These are phyloP conservation scores for Aphelinus atriplicis DNA, from an alignment of 1,140 invertebrate species.

Conservation along the genomic window DNA sequence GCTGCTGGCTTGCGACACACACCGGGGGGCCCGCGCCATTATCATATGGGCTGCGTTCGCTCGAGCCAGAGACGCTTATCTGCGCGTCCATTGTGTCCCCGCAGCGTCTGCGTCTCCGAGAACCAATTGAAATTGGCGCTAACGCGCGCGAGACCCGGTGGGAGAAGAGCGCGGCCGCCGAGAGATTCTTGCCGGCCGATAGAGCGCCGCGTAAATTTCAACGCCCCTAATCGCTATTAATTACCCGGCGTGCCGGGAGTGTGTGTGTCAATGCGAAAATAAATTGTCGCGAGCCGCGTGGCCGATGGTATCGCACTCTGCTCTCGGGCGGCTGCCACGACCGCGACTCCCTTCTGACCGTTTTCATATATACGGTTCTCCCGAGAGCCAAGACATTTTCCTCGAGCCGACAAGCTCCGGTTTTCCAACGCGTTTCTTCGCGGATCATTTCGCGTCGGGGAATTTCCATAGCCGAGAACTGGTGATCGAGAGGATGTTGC, in stretches of 20 bases:
- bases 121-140: too few relatives aligned
- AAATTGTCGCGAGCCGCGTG: conserved; percentile 10
- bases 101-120: not conserved
- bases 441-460: too few relatives aligned
- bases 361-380: too few relatives aligned
- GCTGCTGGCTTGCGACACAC: not conserved
- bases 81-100: not conserved
- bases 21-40: not conserved
- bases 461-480: too few relatives aligned
- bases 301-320: not conserved
- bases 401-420: too few relatives aligned
- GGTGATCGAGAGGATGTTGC: too few relatives aligned
- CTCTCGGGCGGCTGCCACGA: too few relatives aligned
- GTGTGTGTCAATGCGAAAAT: conserved; percentile 1
- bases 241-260: not conserved
- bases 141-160: too few relatives aligned
- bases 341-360: too few relatives aligned
- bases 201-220: conserved; percentile 4
- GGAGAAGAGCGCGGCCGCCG: not conserved
- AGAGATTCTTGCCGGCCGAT: conserved; percentile 2
- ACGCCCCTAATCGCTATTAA: conserved; percentile 28
- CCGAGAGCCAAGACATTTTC: too few relatives aligned
- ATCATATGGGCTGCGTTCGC: not conserved
- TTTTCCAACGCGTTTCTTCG: too few relatives aligned
- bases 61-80: not conserved